Base-by-base conservation (phyloP, 2,113 vertebrate species). In the Scatophagus argus region DNA sequence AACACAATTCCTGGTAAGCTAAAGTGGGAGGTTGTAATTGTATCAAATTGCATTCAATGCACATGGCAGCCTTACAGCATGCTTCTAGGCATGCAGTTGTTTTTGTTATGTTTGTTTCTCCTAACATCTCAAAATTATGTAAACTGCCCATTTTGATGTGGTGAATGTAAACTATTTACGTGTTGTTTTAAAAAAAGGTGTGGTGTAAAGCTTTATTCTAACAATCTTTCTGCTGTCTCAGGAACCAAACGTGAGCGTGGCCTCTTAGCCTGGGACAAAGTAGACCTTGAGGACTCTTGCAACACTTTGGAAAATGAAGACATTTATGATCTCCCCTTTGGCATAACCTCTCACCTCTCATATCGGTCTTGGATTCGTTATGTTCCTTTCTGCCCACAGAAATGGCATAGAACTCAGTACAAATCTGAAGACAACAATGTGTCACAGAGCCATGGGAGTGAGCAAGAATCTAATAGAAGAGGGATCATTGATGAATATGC, bases 1-100 rank as follows among this genome's bases (percentile, higher is more conserved):
- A 99, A 98, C 92, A 99, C 97, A 56, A 95, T 99, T 80, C 96
- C 97, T 41, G 97, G 98, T 99, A 94, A 91, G 84, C 12, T 43
- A 2, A 0, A 52, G 2, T 51, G 0, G 39, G 36, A n/a, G 5
- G 4, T 6, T 63, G 46, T 54, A 25, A 19, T 32, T 32, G 29
- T 44, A 60, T 81, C 3, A 43, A 32, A 60, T n/a, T 46, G 12
- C 36, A n/a, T 12, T 21, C 2, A 17, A 16, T 25, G 9, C 52
- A 36, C 2, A 23, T 10, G 12, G 25, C 5, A 21, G 25, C 36
- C 27, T n/a, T 25, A 8, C 7, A 29, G 34, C 54, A 13, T 8
- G 32, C 46, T 12, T 52, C 25, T 25, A 21, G 12, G 21, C n/a
- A 25, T 60, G n/a, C n/a, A 61, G 9, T 41, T 41, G 4, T 14